Conservation (phyloP, 2,113 vertebrate species). For the Rhadina sibilatrix region DNA sequence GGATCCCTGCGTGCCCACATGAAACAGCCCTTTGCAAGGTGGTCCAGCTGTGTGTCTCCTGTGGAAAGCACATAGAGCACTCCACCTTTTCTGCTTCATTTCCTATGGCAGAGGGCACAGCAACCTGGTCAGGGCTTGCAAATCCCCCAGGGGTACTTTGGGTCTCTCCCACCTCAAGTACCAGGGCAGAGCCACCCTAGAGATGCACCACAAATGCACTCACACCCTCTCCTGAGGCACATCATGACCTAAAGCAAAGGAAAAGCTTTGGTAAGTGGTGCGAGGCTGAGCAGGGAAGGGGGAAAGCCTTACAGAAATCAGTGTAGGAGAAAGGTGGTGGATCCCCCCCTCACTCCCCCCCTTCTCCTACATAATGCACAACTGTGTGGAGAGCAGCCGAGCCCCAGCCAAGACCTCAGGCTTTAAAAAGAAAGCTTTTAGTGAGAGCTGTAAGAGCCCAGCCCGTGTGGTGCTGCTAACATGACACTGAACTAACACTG, state of each 20-base stretch:
- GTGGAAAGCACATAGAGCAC: not conserved
- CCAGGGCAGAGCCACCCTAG: not conserved
- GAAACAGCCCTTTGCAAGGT: not conserved
- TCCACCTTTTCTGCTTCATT: not conserved
- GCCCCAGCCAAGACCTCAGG: conserved; percentile 14
- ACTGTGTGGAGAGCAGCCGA: conserved; percentile 16
- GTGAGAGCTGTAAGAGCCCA: not conserved
- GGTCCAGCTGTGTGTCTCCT: not conserved
- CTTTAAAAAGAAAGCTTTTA: conserved; percentile 58
- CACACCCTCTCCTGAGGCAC: not conserved
- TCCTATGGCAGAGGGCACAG: not conserved
- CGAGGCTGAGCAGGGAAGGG: not conserved
- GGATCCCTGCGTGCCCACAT: not conserved
- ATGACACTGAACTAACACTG: conserved; percentile 60
- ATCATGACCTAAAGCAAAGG: not conserved
- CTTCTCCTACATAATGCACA: conserved; percentile 22
- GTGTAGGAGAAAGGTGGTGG: not conserved
- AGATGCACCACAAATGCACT: not conserved
- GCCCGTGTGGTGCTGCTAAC: conserved; percentile 8
- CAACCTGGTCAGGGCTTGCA: not conserved
- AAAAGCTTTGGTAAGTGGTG: not conserved
- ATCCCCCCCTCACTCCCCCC: not conserved
- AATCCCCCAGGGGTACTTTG: rapidly evolving
- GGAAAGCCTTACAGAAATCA: not conserved
- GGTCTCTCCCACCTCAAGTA: not conserved